phyloP scores from a whole-genome alignment of 2,888 invertebrate species.

The Pheosia tremula region DNA sequence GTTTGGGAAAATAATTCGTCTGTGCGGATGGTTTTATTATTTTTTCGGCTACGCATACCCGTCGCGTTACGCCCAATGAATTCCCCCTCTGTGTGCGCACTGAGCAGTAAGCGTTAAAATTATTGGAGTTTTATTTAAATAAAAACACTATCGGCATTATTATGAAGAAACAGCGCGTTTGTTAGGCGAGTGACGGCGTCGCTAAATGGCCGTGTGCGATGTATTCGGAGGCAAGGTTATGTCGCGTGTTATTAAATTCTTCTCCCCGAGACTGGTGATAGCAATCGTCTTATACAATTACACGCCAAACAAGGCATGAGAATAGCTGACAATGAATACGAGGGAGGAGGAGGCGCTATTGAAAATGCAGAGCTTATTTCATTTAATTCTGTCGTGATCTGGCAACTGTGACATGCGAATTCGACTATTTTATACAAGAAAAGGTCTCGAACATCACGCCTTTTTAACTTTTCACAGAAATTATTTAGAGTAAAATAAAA shows the following conservation, averaged over 20 bases:
- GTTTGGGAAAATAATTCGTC: slow-evolving; percentile 33
- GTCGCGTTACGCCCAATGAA: slow-evolving; percentile 47
- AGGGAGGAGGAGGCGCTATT: slow-evolving; percentile 63
- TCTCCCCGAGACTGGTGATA: slow-evolving; percentile 69
- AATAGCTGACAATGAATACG: slow-evolving; percentile 73
- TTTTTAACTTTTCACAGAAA: background rate
- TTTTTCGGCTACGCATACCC: slow-evolving; percentile 31
- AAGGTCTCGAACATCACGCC: slow-evolving; percentile 17
- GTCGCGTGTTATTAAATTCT: slow-evolving; percentile 79
- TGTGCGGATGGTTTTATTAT: slow-evolving; percentile 26
- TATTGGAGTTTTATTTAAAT: slow-evolving; percentile 72
- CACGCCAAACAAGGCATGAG: slow-evolving; percentile 72
- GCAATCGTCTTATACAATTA: slow-evolving; percentile 80
- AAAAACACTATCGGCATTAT: slow-evolving; percentile 58
- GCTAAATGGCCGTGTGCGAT: slow-evolving; percentile 34
- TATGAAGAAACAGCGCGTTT: slow-evolving; percentile 29
- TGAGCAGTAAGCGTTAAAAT: slow-evolving; percentile 59
- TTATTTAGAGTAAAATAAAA: background rate
- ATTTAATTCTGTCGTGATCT: slow-evolving; percentile 59
- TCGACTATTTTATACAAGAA: slow-evolving; percentile 44
- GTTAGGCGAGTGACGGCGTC: slow-evolving; percentile 23
- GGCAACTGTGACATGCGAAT: slow-evolving; percentile 45
- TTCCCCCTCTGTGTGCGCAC: slow-evolving; percentile 55
- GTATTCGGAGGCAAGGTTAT: slow-evolving; percentile 56
- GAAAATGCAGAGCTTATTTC: slow-evolving; percentile 70